Base-by-base conservation (phyloP, 2,888 invertebrate genomes). In the Lasius platythorax region DNA sequence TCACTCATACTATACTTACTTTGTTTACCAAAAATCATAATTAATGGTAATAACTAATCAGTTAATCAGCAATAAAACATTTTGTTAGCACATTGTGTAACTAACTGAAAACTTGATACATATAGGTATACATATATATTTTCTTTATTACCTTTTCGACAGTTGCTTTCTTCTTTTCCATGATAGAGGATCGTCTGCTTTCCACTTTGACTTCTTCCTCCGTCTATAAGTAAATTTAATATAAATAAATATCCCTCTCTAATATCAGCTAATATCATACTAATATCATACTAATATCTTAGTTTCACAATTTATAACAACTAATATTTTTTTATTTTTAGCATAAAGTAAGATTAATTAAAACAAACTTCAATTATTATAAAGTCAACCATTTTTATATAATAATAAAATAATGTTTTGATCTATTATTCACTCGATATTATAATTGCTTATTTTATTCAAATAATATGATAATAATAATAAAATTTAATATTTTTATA, bases 131-230 rank as follows among this genome's bases (percentile, higher is more conserved):
- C 8, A 40, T 40, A 23, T 23, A 23, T 37, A 5, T 46, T 46
- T 30, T 18, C 18, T 84, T 76, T 66, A 85, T 91, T 90, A 93
- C 93, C 93, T 94, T 94, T 74, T 91, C 92, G 3, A 89, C 89
- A 11, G 92, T 88, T 46, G 91, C 78, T 79, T 93, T 91, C 82
- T 95, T 95, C 85, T 95, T 95, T 73, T 95, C 95, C 50, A 94
- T 91, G 53, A 95, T 90, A 43, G 96, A 96, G 33, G 95, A 95
- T 72, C 95, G 94, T 88, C 95, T 95, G 87, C 96, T 95, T 90
- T 96, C 96, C 76, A 95, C 93, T 87, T 93, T 95, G 61, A 93
- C 92, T 92, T 96, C 95, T 91, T 96, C 95, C 88, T 96, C 95
- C 74, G 92, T 90, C 94, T 94, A 43, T n/a, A 75, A 33, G 8